Percentiles rank a stretch among this genome's conserved stretches.
Evolutionary conservation across 2,797 vertebrate species (phyloP).

Genomic region (Anas georgica): DNA sequence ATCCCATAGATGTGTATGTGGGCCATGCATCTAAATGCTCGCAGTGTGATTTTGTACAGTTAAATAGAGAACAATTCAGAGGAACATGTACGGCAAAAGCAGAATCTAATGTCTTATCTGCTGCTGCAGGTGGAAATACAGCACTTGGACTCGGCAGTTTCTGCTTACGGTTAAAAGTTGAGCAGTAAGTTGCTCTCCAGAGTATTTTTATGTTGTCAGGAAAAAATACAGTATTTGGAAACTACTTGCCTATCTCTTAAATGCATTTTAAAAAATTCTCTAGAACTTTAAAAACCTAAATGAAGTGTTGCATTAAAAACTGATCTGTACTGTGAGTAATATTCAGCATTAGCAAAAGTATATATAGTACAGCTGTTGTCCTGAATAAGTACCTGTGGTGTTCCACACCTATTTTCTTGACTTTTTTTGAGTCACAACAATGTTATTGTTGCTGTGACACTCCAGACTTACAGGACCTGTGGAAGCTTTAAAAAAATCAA

Average conservation of each 20-base stretch:
- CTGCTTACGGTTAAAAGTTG: constrained; percentile 55
- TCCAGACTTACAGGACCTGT: background rate
- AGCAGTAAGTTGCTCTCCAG: constrained; percentile 63
- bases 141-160: constrained; percentile 60
- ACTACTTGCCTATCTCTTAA: background rate
- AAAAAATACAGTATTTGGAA: background rate
- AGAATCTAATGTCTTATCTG: constrained; percentile 70
- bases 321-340: background rate
- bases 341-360: background rate
- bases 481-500: background rate
- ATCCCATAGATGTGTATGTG: background rate
- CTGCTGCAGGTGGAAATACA: constrained; percentile 61
- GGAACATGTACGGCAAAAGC: constrained; percentile 38
- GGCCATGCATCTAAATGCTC: constrained; percentile 26
- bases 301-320: background rate
- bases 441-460: background rate
- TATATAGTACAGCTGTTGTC: background rate
- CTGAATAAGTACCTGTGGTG: rapidly evolving
- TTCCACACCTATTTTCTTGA: background rate
- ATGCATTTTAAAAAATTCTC: background rate
- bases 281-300: background rate
- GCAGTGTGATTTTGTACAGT: constrained; percentile 22
- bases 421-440: background rate
- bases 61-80: background rate
- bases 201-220: constrained; percentile 56